A percentile compares a stretch with the other conserved stretches of the same genome.
phyloP scores from a whole-genome alignment of 2,888 invertebrate genomes.

The Meganola albula region DNA sequence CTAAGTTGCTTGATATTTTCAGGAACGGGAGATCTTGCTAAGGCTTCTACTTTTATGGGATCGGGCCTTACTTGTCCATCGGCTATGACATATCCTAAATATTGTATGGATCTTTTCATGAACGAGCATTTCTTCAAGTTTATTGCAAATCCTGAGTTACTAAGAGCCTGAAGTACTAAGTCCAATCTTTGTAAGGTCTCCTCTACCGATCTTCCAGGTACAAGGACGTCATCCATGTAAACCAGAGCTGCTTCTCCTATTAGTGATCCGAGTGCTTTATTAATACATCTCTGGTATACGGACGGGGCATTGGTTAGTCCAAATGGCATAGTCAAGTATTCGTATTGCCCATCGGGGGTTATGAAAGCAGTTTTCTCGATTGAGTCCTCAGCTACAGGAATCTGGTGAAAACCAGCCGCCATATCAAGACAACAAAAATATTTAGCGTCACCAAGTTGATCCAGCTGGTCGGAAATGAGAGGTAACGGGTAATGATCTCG shows the following conservation, averaged over 20 bases:
- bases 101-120: neutral
- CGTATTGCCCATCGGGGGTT: slow-evolving; percentile 5
- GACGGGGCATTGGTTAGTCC: neutral
- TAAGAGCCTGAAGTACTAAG: neutral
- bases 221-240: neutral
- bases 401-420: neutral
- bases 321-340: neutral
- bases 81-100: slow-evolving; percentile 5
- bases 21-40: neutral
- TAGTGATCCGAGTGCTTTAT: neutral
- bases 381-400: neutral
- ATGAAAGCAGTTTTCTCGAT: slow-evolving; percentile 1
- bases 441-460: neutral
- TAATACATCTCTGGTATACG: neutral
- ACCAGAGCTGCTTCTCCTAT: neutral
- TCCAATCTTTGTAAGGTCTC: neutral
- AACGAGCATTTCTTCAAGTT: slow-evolving; percentile 1
- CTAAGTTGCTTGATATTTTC: slow-evolving; percentile 5
- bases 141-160: neutral
- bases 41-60: neutral
- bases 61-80: neutral
- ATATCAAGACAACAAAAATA: neutral
- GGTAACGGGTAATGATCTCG: slow-evolving; percentile 1
- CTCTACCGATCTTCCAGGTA: neutral
- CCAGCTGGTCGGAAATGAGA: neutral